Evolutionary conservation across 2,888 invertebrate species (phyloP).

Genomic region (Leptothorax acervorum): DNA sequence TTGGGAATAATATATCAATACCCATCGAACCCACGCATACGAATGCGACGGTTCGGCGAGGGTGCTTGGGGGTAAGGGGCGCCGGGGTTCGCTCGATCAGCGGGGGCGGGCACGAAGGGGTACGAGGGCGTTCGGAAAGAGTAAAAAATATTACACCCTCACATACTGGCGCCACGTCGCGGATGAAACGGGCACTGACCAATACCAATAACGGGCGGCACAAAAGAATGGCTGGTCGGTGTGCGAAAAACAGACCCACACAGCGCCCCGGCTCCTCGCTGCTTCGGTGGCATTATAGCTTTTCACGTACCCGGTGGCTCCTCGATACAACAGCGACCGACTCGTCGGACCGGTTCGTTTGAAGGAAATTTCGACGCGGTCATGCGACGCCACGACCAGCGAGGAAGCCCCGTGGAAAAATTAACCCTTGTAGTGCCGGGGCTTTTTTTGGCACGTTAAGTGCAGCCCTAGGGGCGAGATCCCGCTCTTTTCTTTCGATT

Average conservation of each 20-base stretch:
- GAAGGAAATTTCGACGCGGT: constrained; percentile 55
- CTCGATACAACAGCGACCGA: constrained; percentile 64
- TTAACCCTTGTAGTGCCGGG: constrained; percentile 49
- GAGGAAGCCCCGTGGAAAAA: constrained; percentile 55
- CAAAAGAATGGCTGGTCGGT: constrained; percentile 81
- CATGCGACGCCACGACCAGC: constrained; percentile 46
- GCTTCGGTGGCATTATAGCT: constrained; percentile 76
- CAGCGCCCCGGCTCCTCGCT: constrained; percentile 64
- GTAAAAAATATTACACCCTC: constrained; percentile 85
- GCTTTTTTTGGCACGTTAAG: constrained; percentile 54
- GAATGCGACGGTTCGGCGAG: constrained; percentile 80
- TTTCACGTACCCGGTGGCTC: constrained; percentile 76
- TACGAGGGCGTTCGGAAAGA: constrained; percentile 80
- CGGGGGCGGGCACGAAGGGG: constrained; percentile 64
- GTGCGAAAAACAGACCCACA: constrained; percentile 78
- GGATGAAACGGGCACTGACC: constrained; percentile 83
- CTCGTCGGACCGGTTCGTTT: constrained; percentile 53
- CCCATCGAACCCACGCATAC: constrained; percentile 86
- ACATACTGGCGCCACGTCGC: constrained; percentile 80
- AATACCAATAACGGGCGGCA: constrained; percentile 82
- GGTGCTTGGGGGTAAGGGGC: constrained; percentile 69
- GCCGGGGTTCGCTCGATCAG: constrained; percentile 65
- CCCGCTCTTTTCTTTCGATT: constrained; percentile 32
- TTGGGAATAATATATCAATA: constrained; percentile 86
- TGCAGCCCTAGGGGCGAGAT: constrained; percentile 25